These are phyloP conservation scores for Didymodactylos carnosus DNA, from an alignment of 2,888 invertebrate genomes.

Conservation along the genomic window DNA sequence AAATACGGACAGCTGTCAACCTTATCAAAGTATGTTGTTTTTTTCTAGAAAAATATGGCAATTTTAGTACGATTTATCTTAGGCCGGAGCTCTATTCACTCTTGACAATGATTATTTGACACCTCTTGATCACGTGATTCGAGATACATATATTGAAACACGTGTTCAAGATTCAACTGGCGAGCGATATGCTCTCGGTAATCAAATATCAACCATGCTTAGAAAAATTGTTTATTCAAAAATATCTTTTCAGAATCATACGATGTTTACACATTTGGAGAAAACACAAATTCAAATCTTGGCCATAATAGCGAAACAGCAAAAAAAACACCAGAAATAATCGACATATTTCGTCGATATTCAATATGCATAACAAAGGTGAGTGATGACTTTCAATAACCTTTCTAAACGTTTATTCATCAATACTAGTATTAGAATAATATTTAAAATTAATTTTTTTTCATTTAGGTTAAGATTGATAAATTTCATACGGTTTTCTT, in stretches of 20 bases:
- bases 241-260: background rate
- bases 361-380: slow-evolving; percentile 43
- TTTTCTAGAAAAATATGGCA: background rate
- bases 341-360: slow-evolving; percentile 41
- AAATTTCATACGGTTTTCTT: slow-evolving; percentile 58
- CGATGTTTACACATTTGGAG: background rate
- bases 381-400: slow-evolving; percentile 20
- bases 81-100: background rate
- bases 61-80: background rate
- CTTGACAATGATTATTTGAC: background rate
- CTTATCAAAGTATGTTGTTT: background rate
- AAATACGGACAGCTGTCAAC: background rate
- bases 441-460: background rate
- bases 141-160: background rate
- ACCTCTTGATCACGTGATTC: background rate
- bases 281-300: background rate
- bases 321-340: slow-evolving; percentile 42
- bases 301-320: background rate
- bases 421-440: background rate
- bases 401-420: too few species aligned
- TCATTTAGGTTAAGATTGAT: slow-evolving; percentile 46
- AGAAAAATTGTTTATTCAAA: background rate
- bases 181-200: background rate
- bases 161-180: too few species aligned
- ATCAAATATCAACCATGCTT: too few species aligned